phyloP scores from a whole-genome alignment of 2,888 invertebrate species.

The Esperia sulphurella region DNA sequence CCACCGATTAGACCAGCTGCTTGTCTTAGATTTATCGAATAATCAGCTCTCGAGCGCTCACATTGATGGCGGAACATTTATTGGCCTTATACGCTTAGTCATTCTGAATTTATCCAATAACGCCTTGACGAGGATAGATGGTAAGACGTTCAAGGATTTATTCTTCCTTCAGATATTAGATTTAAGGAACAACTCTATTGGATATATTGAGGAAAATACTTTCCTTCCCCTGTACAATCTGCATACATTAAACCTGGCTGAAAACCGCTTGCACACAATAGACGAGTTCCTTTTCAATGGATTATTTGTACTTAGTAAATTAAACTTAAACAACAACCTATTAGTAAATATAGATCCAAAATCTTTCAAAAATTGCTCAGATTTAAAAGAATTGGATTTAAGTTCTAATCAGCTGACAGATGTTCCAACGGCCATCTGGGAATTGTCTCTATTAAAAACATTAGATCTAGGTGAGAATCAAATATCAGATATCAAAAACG shows the following conservation, averaged over 20 bases:
- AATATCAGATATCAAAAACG: slow-evolving; percentile 89
- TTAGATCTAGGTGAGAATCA: slow-evolving; percentile 95
- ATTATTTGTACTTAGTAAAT: slow-evolving; percentile 88
- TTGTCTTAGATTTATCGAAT: slow-evolving; percentile 91
- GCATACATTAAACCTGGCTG: slow-evolving; percentile 92
- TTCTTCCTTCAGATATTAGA: slow-evolving; percentile 92
- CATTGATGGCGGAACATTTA: slow-evolving; percentile 91
- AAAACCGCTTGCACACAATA: slow-evolving; percentile 90
- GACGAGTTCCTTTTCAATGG: slow-evolving; percentile 91
- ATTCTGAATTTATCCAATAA: slow-evolving; percentile 93
- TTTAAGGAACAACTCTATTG: slow-evolving; percentile 92
- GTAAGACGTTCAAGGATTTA: slow-evolving; percentile 91
- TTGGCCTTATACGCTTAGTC: slow-evolving; percentile 91
- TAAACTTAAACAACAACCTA: slow-evolving; percentile 91
- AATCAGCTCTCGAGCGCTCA: slow-evolving; percentile 92
- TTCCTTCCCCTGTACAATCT: slow-evolving; percentile 93
- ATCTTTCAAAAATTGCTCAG: slow-evolving; percentile 92
- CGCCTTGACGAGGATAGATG: slow-evolving; percentile 89
- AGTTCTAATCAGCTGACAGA: slow-evolving; percentile 90
- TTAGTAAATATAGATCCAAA: slow-evolving; percentile 86
- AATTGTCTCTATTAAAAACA: slow-evolving; percentile 89
- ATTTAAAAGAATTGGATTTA: slow-evolving; percentile 92
- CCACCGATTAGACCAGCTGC: slow-evolving; percentile 90
- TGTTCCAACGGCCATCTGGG: slow-evolving; percentile 90
- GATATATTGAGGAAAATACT: slow-evolving; percentile 91